phyloP scores from a whole-genome alignment of 2,113 vertebrate genomes.

The Tragelaphus buxtoni region DNA sequence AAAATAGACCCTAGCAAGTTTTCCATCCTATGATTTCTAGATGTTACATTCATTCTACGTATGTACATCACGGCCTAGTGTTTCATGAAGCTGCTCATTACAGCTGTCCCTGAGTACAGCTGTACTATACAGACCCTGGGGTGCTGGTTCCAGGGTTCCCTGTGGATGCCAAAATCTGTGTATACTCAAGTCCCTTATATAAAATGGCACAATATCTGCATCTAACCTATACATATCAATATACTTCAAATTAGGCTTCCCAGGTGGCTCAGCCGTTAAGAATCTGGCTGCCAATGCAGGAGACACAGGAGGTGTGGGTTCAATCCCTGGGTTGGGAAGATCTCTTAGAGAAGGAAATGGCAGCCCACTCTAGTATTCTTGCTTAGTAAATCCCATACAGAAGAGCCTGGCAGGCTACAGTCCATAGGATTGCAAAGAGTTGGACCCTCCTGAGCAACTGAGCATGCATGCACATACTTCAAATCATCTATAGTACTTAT shows the following conservation, averaged over 20 bases:
- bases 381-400: background rate
- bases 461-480: background rate
- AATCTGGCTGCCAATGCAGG: background rate
- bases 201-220: background rate
- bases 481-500: background rate
- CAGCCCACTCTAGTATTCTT: background rate
- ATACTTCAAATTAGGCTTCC: background rate
- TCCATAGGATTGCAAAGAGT: background rate
- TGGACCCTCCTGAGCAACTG: background rate
- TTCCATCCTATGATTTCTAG: background rate
- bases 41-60: background rate
- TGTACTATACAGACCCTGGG: background rate
- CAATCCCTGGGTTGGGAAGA: fast-evolving
- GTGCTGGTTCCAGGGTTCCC: background rate
- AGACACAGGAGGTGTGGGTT: background rate
- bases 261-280: background rate
- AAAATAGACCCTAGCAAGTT: background rate
- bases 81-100: background rate
- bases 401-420: background rate
- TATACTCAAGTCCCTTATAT: background rate
- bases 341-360: background rate
- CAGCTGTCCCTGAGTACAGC: background rate
- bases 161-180: background rate
- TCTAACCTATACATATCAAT: background rate
- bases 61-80: fast-evolving